These are phyloP conservation scores for Rosalia funebris DNA, from an alignment of 2,888 invertebrate genomes.

Conservation along the genomic window DNA sequence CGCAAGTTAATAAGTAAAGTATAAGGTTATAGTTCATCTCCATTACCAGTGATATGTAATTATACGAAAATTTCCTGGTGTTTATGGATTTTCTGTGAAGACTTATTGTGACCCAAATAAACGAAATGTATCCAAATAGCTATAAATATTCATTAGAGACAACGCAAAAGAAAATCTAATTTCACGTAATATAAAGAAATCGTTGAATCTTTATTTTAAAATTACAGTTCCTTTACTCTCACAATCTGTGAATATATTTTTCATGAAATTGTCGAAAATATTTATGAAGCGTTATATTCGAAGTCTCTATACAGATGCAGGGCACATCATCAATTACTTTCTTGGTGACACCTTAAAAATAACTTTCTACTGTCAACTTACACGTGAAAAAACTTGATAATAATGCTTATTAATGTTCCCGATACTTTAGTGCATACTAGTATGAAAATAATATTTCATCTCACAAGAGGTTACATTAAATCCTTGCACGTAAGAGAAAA, in stretches of 20 bases:
- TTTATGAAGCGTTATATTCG: constrained; percentile 22
- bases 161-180: constrained; percentile 14
- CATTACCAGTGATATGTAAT: background rate
- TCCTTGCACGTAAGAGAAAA: constrained; percentile 5
- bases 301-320: constrained; percentile 20
- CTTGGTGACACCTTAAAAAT: constrained; percentile 31
- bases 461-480: background rate
- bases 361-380: constrained; percentile 33
- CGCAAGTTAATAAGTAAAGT: too few relatives aligned
- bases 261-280: constrained; percentile 24
- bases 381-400: constrained; percentile 33
- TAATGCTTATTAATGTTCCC: constrained; percentile 34
- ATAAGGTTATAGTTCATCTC: background rate
- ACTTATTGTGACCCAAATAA: constrained; percentile 7
- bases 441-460: constrained; percentile 26
- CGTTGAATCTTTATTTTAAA: constrained; percentile 18
- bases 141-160: constrained; percentile 15
- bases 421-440: constrained; percentile 24
- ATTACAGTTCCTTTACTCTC: constrained; percentile 5
- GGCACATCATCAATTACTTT: constrained; percentile 30
- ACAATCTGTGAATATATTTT: constrained; percentile 17
- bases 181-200: constrained; percentile 1
- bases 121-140: constrained; percentile 7
- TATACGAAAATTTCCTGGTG: background rate
- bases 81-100: constrained; percentile 9